Conservation (phyloP, 2,797 vertebrate species). For the Alectoris magna region DNA sequence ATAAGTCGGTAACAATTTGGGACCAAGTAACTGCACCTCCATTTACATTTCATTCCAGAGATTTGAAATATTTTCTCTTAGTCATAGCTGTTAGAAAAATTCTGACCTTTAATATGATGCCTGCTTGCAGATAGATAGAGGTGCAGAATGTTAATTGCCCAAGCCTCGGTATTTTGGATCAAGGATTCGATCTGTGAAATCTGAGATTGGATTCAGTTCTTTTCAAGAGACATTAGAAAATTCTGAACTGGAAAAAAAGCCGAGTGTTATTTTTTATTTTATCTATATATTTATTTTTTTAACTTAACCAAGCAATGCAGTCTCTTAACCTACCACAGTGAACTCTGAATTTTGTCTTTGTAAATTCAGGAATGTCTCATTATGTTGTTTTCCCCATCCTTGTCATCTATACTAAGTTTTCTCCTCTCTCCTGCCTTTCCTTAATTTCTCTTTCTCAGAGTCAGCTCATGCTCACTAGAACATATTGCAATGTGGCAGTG, state of each 20-base stretch:
- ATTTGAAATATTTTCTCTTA: constrained; percentile 1
- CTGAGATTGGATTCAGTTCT: not conserved
- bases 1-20: not conserved
- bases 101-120: constrained; percentile 20
- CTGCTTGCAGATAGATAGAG: not conserved
- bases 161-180: not conserved
- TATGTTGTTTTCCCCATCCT: not conserved
- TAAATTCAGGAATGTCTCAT: not conserved
- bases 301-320: not conserved
- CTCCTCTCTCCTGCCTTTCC: not conserved
- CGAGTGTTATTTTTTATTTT: not conserved
- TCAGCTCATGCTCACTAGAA: not conserved
- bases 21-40: constrained; percentile 8
- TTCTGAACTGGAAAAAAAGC: not conserved
- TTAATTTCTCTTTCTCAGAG: not conserved
- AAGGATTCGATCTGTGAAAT: not conserved
- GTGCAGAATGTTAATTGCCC: not conserved
- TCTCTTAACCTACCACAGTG: not conserved
- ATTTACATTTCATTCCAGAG: not conserved
- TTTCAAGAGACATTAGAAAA: not conserved
- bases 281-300: too few relatives aligned
- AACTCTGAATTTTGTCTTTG: not conserved
- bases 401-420: not conserved
- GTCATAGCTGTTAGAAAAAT: not conserved
- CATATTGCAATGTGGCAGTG: not conserved